Base-by-base conservation (phyloP, 2,888 invertebrate genomes). In the Macrophya annulata region DNA sequence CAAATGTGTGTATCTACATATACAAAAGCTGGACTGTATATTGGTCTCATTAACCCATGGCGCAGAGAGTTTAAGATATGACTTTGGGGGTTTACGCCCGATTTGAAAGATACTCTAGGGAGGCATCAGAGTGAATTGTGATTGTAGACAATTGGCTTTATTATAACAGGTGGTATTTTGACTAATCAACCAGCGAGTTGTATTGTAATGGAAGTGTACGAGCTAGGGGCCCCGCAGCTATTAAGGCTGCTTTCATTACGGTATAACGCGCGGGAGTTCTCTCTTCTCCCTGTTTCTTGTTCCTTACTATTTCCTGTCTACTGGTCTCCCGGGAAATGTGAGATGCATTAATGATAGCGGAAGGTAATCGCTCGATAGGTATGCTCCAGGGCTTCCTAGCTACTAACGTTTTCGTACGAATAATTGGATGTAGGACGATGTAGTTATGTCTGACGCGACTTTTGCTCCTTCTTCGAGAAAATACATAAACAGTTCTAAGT, bases 321-420 rank as follows among this genome's bases (percentile, higher is more conserved):
- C 51, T 77, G 37, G 31, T 43, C 77, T n/a, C 77, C 31, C 31
- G 77, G 77, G 77, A 77, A 77, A 77, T 77, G 55, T 55, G 77
- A 77, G 77, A 31, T 51, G 77, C 77, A 77, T 77, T 77, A 77
- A 77, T 77, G 77, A 77, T 77, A 37, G 77, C 51, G 77, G 77
- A 77, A 55, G 77, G 77, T 77, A 77, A 77, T 77, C 77, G 31
- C 77, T 48, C 51, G 77, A 77, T 51, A 37, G 25, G 31, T 48
- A 31, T 51, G 51, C 55, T 55, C 77, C 51, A 8, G 51, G 55
- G 31, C 31, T 77, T 77, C 17, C 51, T n/a, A 25, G 8, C 15
- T 17, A 37, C 37, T 31, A 48, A 55, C n/a, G 21, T 51, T 51
- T 55, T 51, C 51, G 31, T 51, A 4, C 31, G 15, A 51, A 48